phyloP scores from a whole-genome alignment of 2,888 invertebrate species.

The Vesta saturnalis region DNA sequence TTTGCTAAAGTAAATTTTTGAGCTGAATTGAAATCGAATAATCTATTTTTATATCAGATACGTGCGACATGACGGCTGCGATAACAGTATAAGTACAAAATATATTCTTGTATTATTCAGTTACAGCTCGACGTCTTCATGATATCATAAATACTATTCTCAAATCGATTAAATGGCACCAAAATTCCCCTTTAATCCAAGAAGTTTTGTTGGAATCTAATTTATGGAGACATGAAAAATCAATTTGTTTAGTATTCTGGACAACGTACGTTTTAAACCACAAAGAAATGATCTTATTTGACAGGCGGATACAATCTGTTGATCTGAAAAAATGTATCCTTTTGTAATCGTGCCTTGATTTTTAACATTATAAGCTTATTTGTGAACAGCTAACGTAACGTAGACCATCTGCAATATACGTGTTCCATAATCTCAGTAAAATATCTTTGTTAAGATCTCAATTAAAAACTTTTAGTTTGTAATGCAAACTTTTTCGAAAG shows the following conservation, averaged over 20 bases:
- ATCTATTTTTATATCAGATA: not conserved
- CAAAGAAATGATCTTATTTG: conserved; percentile 50
- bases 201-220: conserved; percentile 19
- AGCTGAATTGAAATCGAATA: too few species aligned
- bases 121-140: conserved; percentile 18
- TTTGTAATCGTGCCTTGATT: conserved; percentile 47
- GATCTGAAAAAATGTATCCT: conserved; percentile 53
- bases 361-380: conserved; percentile 37
- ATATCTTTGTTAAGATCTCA: too few species aligned
- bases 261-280: conserved; percentile 38
- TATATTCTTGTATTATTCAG: not conserved
- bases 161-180: conserved; percentile 12
- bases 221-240: conserved; percentile 23
- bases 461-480: conserved; percentile 39
- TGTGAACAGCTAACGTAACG: conserved; percentile 33
- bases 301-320: conserved; percentile 52
- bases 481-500: too few species aligned
- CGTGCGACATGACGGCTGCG: not conserved
- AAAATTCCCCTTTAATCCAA: not conserved
- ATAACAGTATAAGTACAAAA: not conserved
- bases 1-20: too few species aligned
- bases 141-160: conserved; percentile 11
- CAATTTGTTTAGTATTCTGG: conserved; percentile 35
- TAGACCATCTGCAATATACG: conserved; percentile 38
- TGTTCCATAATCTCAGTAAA: conserved; percentile 41